phyloP scores from a whole-genome alignment of 2,888 invertebrate genomes.

The Oligia latruncula region DNA sequence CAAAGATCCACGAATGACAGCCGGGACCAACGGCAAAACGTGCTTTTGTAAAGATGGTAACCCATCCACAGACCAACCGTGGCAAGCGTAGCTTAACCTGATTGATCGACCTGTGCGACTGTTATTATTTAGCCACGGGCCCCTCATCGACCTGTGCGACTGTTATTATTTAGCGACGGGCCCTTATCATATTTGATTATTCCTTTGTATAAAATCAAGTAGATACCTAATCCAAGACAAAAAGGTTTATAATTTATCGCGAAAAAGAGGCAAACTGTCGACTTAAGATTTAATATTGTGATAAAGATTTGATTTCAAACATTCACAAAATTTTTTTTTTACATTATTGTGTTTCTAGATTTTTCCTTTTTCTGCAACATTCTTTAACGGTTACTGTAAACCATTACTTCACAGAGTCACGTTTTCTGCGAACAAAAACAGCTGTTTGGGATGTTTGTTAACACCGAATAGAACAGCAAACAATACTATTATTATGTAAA shows the following conservation, averaged over 20 bases:
- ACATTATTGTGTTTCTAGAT: not conserved
- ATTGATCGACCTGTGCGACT: too few relatives aligned
- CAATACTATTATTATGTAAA: conserved; percentile 60
- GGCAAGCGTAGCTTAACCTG: too few relatives aligned
- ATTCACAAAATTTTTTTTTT: not conserved
- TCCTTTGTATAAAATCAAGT: not conserved
- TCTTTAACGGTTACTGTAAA: not conserved
- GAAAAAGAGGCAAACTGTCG: not conserved
- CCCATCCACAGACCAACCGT: too few relatives aligned
- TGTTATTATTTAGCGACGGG: too few relatives aligned
- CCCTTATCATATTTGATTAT: not conserved
- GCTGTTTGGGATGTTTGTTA: conserved; percentile 41
- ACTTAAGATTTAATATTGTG: conserved; percentile 10
- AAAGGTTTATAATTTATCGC: not conserved
- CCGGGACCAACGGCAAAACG: too few relatives aligned
- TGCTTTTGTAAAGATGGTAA: too few relatives aligned
- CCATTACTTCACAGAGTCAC: conserved; percentile 24
- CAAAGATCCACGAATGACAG: too few relatives aligned
- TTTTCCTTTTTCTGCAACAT: not conserved
- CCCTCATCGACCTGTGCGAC: too few relatives aligned
- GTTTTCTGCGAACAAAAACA: conserved; percentile 25
- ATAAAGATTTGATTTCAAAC: conserved; percentile 17
- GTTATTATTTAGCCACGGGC: too few relatives aligned
- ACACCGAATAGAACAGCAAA: conserved; percentile 42
- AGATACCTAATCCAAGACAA: not conserved